A percentile compares a stretch with the other conserved stretches of the same genome.
phyloP scores from a whole-genome alignment of 2,113 vertebrate species.

The Phalacrocorax aristotelis region DNA sequence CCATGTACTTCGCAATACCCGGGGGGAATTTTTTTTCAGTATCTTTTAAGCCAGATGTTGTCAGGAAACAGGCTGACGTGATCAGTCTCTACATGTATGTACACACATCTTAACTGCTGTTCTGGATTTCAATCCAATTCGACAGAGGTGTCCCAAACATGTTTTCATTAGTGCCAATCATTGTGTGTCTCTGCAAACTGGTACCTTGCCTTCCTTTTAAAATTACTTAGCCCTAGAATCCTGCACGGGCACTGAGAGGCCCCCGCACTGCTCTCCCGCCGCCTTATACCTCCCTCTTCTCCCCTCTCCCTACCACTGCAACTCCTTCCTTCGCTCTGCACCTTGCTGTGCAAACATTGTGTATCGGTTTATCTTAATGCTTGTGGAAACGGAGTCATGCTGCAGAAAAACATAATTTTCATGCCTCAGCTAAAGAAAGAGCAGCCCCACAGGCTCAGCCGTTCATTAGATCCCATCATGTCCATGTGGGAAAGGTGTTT shows the following conservation, averaged over 20 bases:
- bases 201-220: not conserved
- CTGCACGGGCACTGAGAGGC: not conserved
- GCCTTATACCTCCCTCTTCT: not conserved
- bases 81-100: not conserved
- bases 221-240: not conserved
- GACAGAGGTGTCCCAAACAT: not conserved
- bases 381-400: not conserved
- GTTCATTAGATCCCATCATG: not conserved
- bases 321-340: not conserved
- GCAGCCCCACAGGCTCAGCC: not conserved
- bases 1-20: not conserved
- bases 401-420: not conserved
- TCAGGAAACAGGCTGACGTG: not conserved
- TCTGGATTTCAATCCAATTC: not conserved
- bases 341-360: fast-evolving
- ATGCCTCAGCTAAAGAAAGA: not conserved
- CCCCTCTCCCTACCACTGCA: not conserved
- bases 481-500: not conserved
- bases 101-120: not conserved
- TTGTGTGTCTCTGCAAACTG: not conserved
- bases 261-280: not conserved
- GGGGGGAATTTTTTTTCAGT: not conserved
- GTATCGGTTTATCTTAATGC: fast-evolving
- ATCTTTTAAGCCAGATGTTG: not conserved
- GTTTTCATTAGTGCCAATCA: not conserved